A percentile compares a stretch with the other conserved stretches of the same genome.
phyloP scores from a whole-genome alignment of 2,888 invertebrate species.

The Meteorus cinctellus region DNA sequence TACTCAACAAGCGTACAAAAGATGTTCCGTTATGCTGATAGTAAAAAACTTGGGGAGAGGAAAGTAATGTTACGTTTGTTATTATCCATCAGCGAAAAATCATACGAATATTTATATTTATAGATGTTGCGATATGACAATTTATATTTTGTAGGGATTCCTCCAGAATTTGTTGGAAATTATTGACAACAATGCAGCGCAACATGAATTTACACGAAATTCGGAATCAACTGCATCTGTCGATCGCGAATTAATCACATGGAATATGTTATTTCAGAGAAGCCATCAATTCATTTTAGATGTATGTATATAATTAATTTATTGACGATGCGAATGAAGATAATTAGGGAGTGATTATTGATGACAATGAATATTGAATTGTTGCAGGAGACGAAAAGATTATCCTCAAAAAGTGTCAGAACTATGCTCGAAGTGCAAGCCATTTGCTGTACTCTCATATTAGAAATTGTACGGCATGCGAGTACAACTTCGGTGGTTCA shows the following conservation, averaged over 20 bases:
- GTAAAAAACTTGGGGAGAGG: conserved; percentile 54
- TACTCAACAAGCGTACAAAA: conserved; percentile 47
- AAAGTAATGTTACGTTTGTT: conserved; percentile 51
- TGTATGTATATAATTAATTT: neutral
- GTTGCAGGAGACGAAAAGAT: conserved; percentile 72
- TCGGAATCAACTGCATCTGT: conserved; percentile 42
- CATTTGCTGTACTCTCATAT: conserved; percentile 60
- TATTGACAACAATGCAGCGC: conserved; percentile 50
- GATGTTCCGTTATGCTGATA: conserved; percentile 52
- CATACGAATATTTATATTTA: neutral
- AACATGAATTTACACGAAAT: conserved; percentile 57
- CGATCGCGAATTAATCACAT: neutral
- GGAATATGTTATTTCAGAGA: conserved; percentile 21
- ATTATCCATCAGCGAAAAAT: neutral
- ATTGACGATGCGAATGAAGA: neutral
- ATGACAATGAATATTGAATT: conserved; percentile 16
- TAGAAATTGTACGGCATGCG: conserved; percentile 48
- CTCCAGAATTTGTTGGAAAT: conserved; percentile 55
- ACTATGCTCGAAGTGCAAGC: conserved; percentile 71
- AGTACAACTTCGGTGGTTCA: conserved; percentile 46
- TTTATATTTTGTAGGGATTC: conserved; percentile 56
- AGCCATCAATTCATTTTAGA: conserved; percentile 29
- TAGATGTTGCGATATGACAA: conserved; percentile 11
- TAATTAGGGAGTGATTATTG: neutral
- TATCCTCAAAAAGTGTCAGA: conserved; percentile 62